Evolutionary conservation across 2,113 vertebrate species (phyloP), one percentile per base, ranked within the genome.

Genomic region (Clarias magur): DNA sequence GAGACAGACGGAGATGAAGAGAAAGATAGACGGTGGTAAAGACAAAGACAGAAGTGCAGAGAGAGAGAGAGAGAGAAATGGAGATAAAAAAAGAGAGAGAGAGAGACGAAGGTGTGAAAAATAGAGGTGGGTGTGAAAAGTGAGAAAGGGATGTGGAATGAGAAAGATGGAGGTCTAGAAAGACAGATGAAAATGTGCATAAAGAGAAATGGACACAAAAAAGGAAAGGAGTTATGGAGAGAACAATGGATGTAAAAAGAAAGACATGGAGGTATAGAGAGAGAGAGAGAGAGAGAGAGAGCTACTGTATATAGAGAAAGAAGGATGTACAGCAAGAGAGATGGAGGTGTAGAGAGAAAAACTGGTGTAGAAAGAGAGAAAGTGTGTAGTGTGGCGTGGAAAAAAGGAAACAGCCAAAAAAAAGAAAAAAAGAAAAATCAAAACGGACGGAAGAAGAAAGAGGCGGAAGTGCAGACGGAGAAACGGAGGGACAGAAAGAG

Each of bases 71-170:
- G 2, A 62, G 30, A 80, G 82, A 73, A 25, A 13, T 21, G 38
- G 82, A 76, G 70, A 56, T 3, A 10, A 21, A 78, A 42, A 34
- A 34, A 76, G 7, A 34, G 83, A 25, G 63, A 57, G 13, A 34
- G 16, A 54, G 2, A 63, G 81, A 53, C 17, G 59, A n/a, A 82
- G 34, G 30, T 12, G 60, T 62, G 48, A 9, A 54, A 6, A 38
- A 38, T 38, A 68, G 17, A 42, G 48, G 25, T 62, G 48, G 81
- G 76, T 85, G 57, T 38, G 81, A 75, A 38, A 91, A 90, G 88
- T 88, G 78, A 72, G 56, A 73, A 17, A 59, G 57, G 17, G 57
- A 48, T 3, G 15, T 15, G 6, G 6, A 48, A 7, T 48, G 30
- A 59, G 12, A 85, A 34, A 23, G 23, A 72, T 9, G 34, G 54